Base-by-base conservation (phyloP, 2,797 vertebrate species). In the Rhincodon typus region DNA sequence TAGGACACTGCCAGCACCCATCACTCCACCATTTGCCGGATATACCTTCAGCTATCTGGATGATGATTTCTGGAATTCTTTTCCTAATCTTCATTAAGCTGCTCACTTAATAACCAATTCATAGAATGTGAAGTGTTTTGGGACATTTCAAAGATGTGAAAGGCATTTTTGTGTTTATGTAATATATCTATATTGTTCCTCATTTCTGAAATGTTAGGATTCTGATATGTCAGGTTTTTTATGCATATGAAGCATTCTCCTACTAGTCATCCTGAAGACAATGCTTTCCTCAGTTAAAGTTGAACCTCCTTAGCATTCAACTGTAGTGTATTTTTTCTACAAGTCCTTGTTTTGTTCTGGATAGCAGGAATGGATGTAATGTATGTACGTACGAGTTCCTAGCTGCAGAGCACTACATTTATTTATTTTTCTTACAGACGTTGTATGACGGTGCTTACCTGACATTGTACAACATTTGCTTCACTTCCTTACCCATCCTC, bases 391-490 rank as follows among this genome's bases (percentile, higher is more conserved):
- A 79, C 10, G 34, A 94, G 30, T 30, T 84, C 53, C 53, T 95
- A 50, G 53, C 38, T 53, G 4, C 42, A 95, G 46, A 77, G 57
- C 62, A 42, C n/a, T 38, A 25, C 66, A 25, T 69, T 23, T 42
- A 93, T 93, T 15, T 90, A 42, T 42, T 74, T 94, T 46, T 95
- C 30, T 97, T 96, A 74, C 97, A 99, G 99, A 99, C 99, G 2
- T 98, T 99, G 79, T 99, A 99, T 97, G 99, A 99, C 98, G 99
- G 99, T 96, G 99, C 99, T 95, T 99, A 99, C 97, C 98, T 99
- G 98, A 99, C 99, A 96, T 98, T 99, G 97, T 99, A 99, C 98
- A 99, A 99, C 98, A 99, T 99, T 98, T 99, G 99, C 98, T 99
- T 99, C 98, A 99, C 99, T 96, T 99, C 99, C 95, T 97, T 99